Conservation (phyloP, 1,140 invertebrate genomes). For the Spodoptera frugiperda region DNA sequence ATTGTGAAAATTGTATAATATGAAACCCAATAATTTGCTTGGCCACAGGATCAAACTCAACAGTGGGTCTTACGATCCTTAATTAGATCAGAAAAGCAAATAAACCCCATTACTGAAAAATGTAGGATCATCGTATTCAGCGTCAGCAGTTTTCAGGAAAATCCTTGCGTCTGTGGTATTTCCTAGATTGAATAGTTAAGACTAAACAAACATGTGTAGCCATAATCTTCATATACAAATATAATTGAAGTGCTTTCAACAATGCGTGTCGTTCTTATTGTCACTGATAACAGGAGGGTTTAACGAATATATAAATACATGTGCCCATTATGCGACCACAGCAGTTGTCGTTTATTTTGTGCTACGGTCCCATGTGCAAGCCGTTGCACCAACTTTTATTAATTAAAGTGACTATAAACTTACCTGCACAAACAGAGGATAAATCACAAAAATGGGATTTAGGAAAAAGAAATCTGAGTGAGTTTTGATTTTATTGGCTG, state of each 20-base stretch:
- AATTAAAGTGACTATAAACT: background rate
- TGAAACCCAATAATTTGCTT: too few species aligned
- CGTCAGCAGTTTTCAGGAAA: background rate
- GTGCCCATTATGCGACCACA: background rate
- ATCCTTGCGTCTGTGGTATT: slow-evolving; percentile 4
- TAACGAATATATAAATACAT: slow-evolving; percentile 17
- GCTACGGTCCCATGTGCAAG: background rate
- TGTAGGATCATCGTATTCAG: too few species aligned
- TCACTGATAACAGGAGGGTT: slow-evolving; percentile 14
- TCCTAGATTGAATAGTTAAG: background rate
- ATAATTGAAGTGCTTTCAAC: slow-evolving; percentile 31
- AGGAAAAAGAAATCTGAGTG: background rate
- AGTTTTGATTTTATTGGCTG: background rate
- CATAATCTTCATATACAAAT: slow-evolving; percentile 17
- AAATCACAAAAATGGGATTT: background rate
- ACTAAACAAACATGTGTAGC: slow-evolving; percentile 21
- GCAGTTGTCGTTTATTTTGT: background rate
- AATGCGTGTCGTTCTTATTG: slow-evolving; percentile 7
- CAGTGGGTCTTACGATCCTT: too few species aligned
- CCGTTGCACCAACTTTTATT: background rate
- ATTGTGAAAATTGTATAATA: too few species aligned
- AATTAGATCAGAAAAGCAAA: too few species aligned
- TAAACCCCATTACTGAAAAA: too few species aligned
- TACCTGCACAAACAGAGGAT: background rate
- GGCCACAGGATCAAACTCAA: too few species aligned